phyloP scores from a whole-genome alignment of 2,888 invertebrate genomes.

The Melipona beecheii region DNA sequence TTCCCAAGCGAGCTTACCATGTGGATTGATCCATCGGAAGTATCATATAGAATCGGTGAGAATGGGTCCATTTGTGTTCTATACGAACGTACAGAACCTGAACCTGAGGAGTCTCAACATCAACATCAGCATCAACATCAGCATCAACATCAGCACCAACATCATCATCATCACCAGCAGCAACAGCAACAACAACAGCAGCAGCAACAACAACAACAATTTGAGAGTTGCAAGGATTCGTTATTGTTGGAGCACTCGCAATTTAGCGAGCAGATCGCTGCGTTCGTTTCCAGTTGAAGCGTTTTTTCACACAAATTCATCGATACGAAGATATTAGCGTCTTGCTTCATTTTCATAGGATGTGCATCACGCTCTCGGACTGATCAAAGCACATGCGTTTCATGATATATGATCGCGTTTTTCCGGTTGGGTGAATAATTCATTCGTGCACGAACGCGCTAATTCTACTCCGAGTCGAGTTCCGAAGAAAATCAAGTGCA shows the following conservation, averaged over 20 bases:
- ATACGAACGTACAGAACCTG: slow-evolving; percentile 83
- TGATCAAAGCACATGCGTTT: slow-evolving; percentile 62
- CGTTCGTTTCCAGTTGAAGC: slow-evolving; percentile 83
- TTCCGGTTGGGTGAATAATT: slow-evolving; percentile 41
- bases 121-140: slow-evolving; percentile 60
- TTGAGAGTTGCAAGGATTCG: slow-evolving; percentile 83
- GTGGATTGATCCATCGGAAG: slow-evolving; percentile 92
- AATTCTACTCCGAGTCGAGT: slow-evolving; percentile 21
- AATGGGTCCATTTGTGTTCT: slow-evolving; percentile 88
- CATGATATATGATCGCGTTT: slow-evolving; percentile 68
- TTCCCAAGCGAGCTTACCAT: slow-evolving; percentile 90
- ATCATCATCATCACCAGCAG: slow-evolving; percentile 53
- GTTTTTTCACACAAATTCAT: slow-evolving; percentile 28
- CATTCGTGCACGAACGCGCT: slow-evolving; percentile 44
- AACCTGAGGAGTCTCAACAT: slow-evolving; percentile 71
- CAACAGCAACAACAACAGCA: slow-evolving; percentile 51
- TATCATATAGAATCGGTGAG: slow-evolving; percentile 88
- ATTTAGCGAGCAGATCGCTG: slow-evolving; percentile 82
- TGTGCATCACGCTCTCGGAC: slow-evolving; percentile 64
- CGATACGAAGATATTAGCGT: slow-evolving; percentile 50
- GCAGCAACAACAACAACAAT: slow-evolving; percentile 78
- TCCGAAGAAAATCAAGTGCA: slow-evolving; percentile 1
- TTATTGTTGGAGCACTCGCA: slow-evolving; percentile 81
- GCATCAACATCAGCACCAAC: slow-evolving; percentile 54
- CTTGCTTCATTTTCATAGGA: slow-evolving; percentile 52